These are phyloP conservation scores for Muschampia plurimacula DNA, from an alignment of 2,888 invertebrate genomes.

Conservation along the genomic window DNA sequence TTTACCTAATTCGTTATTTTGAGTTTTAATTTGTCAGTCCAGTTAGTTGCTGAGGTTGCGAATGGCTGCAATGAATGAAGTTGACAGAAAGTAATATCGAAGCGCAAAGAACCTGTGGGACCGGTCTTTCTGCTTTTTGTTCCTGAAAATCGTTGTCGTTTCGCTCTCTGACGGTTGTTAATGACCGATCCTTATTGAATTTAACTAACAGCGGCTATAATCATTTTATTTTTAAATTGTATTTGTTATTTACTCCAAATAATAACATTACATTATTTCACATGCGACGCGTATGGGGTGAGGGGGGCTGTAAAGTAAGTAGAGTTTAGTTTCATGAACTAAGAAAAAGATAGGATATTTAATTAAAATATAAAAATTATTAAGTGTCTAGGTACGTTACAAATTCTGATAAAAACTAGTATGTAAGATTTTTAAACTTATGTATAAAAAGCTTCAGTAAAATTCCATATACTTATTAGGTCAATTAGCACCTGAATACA, in stretches of 20 bases:
- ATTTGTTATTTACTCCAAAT: neutral
- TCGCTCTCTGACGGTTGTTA: neutral
- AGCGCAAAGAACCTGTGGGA: slow-evolving; percentile 66
- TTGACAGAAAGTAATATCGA: slow-evolving; percentile 44
- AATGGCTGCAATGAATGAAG: slow-evolving; percentile 49
- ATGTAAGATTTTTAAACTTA: neutral
- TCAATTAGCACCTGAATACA: slow-evolving; percentile 22
- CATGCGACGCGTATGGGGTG: too few relatives aligned
- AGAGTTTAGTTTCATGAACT: too few relatives aligned
- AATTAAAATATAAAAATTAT: too few relatives aligned
- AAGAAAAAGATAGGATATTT: too few relatives aligned
- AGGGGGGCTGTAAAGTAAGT: too few relatives aligned
- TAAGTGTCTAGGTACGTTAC: neutral
- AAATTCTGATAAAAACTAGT: neutral
- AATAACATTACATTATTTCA: neutral
- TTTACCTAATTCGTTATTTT: too few relatives aligned
- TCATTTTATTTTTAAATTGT: slow-evolving; percentile 11
- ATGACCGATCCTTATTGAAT: slow-evolving; percentile 50
- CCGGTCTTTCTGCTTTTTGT: slow-evolving; percentile 70
- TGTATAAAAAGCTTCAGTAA: neutral
- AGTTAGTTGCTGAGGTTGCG: neutral
- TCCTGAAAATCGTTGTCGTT: slow-evolving; percentile 49
- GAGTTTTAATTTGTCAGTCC: too few relatives aligned
- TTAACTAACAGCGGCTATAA: slow-evolving; percentile 51
- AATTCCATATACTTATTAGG: neutral